Evolutionary conservation across 2,797 vertebrate genomes (phyloP).

Genomic region (Carduelis carduelis): DNA sequence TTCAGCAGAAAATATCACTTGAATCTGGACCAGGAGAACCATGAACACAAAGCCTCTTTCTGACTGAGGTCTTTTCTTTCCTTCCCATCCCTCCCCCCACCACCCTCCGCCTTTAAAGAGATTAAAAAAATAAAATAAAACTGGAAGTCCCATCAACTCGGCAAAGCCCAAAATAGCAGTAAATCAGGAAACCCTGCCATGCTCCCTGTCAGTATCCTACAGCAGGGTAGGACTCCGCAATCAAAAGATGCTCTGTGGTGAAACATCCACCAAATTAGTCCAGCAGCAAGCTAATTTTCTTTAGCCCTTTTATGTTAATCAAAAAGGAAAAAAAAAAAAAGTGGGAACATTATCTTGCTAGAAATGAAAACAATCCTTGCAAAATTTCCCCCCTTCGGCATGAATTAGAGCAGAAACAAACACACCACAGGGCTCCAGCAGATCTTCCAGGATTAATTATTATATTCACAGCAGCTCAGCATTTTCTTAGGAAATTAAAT

Average conservation of each 20-base stretch:
- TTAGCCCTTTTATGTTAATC: not conserved
- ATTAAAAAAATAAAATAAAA: not conserved
- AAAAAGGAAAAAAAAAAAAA: conserved; percentile 10
- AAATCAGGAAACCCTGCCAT: not conserved
- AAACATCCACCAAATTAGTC: not conserved
- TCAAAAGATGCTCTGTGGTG: not conserved
- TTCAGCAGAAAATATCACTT: conserved; percentile 53
- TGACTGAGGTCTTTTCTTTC: not conserved
- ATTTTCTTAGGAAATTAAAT: not conserved
- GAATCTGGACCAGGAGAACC: conserved; percentile 43
- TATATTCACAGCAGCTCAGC: not conserved
- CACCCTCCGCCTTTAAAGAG: not conserved
- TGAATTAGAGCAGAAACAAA: conserved; percentile 33
- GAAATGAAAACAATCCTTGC: conserved; percentile 5
- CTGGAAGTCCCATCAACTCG: not conserved
- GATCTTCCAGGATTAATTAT: conserved; percentile 27
- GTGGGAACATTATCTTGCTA: not conserved
- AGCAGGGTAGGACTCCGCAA: not conserved
- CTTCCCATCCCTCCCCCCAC: not conserved
- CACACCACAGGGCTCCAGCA: not conserved
- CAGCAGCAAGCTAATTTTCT: conserved; percentile 11
- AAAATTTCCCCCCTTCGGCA: not conserved
- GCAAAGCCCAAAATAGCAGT: not conserved
- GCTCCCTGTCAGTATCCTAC: not conserved
- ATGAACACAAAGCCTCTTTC: conserved; percentile 41